phyloP scores from a whole-genome alignment of 2,888 invertebrate species.

The Heliconius ethilla region DNA sequence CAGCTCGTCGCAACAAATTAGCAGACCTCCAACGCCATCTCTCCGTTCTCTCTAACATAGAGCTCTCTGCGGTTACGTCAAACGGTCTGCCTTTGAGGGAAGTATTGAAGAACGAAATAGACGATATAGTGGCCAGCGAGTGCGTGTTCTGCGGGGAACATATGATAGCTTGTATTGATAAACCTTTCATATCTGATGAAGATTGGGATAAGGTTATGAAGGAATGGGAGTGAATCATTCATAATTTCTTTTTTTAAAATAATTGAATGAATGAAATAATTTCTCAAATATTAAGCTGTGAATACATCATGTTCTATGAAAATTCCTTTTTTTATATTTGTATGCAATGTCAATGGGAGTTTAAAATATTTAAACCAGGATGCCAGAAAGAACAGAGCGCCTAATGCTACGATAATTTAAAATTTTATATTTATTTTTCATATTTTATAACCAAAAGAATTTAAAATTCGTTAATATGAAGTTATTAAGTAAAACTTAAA shows the following conservation, averaged over 20 bases:
- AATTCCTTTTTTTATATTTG: no score
- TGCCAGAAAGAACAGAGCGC: no score
- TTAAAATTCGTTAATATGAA: no score
- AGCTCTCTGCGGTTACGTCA: slow-evolving; percentile 68
- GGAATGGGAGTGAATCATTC: slow-evolving; percentile 88
- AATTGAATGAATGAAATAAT: no score
- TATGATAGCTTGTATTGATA: slow-evolving; percentile 95
- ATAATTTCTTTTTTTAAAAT: background rate
- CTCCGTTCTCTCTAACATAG: slow-evolving; percentile 76
- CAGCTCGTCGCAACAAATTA: slow-evolving; percentile 83
- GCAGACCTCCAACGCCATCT: slow-evolving; percentile 84
- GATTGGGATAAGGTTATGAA: slow-evolving; percentile 91
- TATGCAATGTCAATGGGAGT: no score
- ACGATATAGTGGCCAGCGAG: slow-evolving; percentile 94
- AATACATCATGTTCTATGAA: background rate
- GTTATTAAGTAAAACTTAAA: no score
- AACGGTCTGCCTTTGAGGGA: slow-evolving; percentile 82
- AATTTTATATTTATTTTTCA: background rate
- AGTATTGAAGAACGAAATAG: slow-evolving; percentile 89
- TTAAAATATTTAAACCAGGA: no score
- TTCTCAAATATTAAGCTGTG: no score
- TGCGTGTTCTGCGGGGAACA: slow-evolving; percentile 96
- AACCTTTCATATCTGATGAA: slow-evolving; percentile 91
- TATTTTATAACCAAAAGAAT: background rate
- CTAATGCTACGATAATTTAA: no score